These are phyloP conservation scores for Etheostoma nigrum DNA, from an alignment of 2,797 vertebrate genomes.

Conservation along the genomic window DNA sequence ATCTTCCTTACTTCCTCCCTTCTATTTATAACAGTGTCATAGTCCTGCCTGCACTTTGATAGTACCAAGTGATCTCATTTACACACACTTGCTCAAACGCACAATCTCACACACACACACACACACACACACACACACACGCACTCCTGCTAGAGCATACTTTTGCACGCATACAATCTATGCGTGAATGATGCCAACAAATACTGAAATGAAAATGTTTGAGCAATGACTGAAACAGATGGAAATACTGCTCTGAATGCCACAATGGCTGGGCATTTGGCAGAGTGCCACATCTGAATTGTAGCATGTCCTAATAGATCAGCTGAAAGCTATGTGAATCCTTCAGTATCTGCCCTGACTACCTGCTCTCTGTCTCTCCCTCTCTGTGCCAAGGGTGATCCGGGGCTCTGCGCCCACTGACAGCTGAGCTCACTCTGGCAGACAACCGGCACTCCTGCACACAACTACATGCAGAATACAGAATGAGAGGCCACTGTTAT, in stretches of 20 bases:
- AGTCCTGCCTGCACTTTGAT: slow-evolving; percentile 83
- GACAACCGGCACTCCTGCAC: slow-evolving; percentile 57
- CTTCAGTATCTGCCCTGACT: slow-evolving; percentile 60
- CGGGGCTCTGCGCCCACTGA: slow-evolving; percentile 55
- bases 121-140: slow-evolving; percentile 25
- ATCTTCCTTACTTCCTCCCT: slow-evolving; percentile 82
- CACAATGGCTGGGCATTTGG: slow-evolving; percentile 71
- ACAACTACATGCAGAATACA: slow-evolving; percentile 40
- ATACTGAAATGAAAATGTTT: slow-evolving; percentile 68
- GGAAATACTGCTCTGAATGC: slow-evolving; percentile 59
- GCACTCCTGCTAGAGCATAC: slow-evolving; percentile 48
- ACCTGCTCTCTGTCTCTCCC: slow-evolving; percentile 66
- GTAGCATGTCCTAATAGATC: slow-evolving; percentile 79
- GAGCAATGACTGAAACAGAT: slow-evolving; percentile 70
- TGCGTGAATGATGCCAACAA: slow-evolving; percentile 58
- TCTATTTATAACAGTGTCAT: slow-evolving; percentile 86
- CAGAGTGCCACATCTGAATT: slow-evolving; percentile 57
- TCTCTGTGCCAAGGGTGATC: slow-evolving; percentile 65
- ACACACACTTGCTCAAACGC: slow-evolving; percentile 65
- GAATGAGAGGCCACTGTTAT: slow-evolving; percentile 27
- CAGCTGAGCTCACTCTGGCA: slow-evolving; percentile 73
- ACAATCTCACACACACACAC: slow-evolving; percentile 34
- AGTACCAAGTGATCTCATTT: slow-evolving; percentile 83
- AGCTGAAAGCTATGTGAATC: slow-evolving; percentile 73
- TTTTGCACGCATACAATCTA: slow-evolving; percentile 60